phyloP scores from a whole-genome alignment of 2,888 invertebrate species.

The Trichopria drosophilae region DNA sequence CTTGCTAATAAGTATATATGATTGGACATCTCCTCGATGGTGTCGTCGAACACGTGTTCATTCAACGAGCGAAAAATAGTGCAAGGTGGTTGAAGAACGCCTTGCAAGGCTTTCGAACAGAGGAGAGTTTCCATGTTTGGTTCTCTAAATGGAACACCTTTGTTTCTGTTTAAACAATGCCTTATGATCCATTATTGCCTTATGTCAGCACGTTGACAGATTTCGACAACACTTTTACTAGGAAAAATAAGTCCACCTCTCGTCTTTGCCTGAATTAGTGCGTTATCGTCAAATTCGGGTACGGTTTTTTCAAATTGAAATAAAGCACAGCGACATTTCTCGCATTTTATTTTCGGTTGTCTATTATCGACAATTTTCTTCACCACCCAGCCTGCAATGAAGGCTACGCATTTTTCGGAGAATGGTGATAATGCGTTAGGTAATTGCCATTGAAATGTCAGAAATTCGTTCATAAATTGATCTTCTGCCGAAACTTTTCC shows the following conservation, averaged over 20 bases:
- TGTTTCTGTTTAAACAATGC: neutral
- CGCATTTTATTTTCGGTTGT: slow-evolving; percentile 8
- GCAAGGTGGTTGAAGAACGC: slow-evolving; percentile 6
- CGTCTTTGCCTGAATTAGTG: slow-evolving; percentile 9
- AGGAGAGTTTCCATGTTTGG: slow-evolving; percentile 11
- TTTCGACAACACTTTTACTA: slow-evolving; percentile 12
- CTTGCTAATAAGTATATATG: slow-evolving; percentile 8
- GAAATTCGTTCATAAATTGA: slow-evolving; percentile 8
- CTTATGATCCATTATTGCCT: slow-evolving; percentile 14
- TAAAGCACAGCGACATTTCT: too few species aligned
- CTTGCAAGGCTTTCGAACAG: slow-evolving; percentile 15
- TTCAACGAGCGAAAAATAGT: slow-evolving; percentile 11
- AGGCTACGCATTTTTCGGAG: too few species aligned
- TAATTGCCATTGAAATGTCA: too few species aligned
- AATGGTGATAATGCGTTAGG: too few species aligned
- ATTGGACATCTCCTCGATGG: too few species aligned
- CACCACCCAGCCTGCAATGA: slow-evolving; percentile 26
- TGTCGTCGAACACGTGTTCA: slow-evolving; percentile 12
- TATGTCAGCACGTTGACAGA: slow-evolving; percentile 15
- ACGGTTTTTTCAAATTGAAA: neutral
- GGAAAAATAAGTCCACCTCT: too few species aligned
- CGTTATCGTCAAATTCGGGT: slow-evolving; percentile 9
- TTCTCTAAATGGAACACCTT: slow-evolving; percentile 8
- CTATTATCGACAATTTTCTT: slow-evolving; percentile 9
- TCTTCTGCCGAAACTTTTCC: neutral